Evolutionary conservation across 2,888 invertebrate species (phyloP).

Genomic region (Leptogaster cylindrica): DNA sequence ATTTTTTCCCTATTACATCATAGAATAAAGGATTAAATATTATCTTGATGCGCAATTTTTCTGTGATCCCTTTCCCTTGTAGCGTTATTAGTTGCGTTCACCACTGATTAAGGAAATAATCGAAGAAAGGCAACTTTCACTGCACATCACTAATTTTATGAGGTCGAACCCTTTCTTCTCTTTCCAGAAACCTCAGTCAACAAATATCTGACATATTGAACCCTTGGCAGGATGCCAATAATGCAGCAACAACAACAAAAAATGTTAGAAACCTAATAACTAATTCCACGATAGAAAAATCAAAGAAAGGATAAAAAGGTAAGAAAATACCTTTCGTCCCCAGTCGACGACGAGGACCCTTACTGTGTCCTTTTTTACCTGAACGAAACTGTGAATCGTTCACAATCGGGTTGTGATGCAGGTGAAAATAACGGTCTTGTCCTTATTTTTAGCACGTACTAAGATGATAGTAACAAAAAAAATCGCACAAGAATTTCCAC

Average conservation of each 20-base stretch:
- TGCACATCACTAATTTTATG: background rate
- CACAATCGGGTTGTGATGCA: background rate
- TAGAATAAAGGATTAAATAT: background rate
- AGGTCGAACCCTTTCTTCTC: slow-evolving; percentile 19
- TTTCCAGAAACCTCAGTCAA: slow-evolving; percentile 18
- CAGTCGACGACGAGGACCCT: slow-evolving; percentile 1
- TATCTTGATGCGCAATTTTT: slow-evolving; percentile 3
- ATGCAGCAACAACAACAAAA: slow-evolving; percentile 7
- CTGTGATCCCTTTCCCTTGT: background rate
- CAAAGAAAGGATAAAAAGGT: slow-evolving; percentile 24
- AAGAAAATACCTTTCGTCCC: slow-evolving; percentile 16
- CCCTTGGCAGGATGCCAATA: slow-evolving; percentile 11
- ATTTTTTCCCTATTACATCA: background rate
- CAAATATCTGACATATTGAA: slow-evolving; percentile 1
- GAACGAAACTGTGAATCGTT: background rate
- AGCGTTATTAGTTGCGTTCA: slow-evolving; percentile 17
- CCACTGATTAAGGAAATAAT: slow-evolving; percentile 12
- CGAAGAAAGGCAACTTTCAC: slow-evolving; percentile 14
- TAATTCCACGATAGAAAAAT: slow-evolving; percentile 29
- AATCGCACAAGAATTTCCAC: slow-evolving; percentile 10
- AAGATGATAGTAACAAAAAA: background rate
- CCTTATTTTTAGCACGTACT: slow-evolving; percentile 27
- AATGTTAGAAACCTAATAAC: slow-evolving; percentile 23
- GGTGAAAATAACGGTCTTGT: slow-evolving; percentile 31
- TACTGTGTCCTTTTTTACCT: slow-evolving; percentile 1